Evolutionary conservation across 2,888 invertebrate genomes (phyloP), one percentile per base, ranked within the genome.

Genomic region (Steinernema scapterisci): DNA sequence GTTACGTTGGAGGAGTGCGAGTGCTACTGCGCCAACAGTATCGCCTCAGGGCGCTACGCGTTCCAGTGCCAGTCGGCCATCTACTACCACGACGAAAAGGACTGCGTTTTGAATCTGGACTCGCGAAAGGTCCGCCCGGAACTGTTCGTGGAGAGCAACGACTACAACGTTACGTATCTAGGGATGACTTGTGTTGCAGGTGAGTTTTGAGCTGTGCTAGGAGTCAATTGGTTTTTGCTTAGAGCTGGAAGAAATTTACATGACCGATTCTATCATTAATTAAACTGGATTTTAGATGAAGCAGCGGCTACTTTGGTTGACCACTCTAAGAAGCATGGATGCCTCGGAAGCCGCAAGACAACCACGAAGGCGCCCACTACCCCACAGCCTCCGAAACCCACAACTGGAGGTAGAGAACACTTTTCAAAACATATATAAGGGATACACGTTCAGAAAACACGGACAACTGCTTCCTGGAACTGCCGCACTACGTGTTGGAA

Each of bases 31-130:
- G 87, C 87, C 31, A 85, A 83, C 72, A 84, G 84, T 76, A 78
- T 81, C 73, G 76, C 77, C 13, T 87, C 86, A 3, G 81, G 82
- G 44, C 75, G 82, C 43, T 87, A 86, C 76, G 77, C 81, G n/a
- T 86, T 87, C 81, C 85, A 87, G 56, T 87, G 87, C 56, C 73
- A 78, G 38, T 87, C 87, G 9, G 85, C 86, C 27, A 87, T 85
- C 13, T 87, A 87, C 75, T 87, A 87, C 72, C 84, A 84, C 71
- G 76, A 78, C 16, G 86, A 86, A 52, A 74, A 78, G 23, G 87
- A 86, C 52, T 87, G 87, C 71, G 82, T 87, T 19, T 79, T 87
- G 19, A 86, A 87, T 75, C 73, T 86, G 70, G 85, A 85, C 56
- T 80, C 80, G 27, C 76, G 82, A 1, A 76, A 80, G 46, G 43